phyloP scores from a whole-genome alignment of 2,797 vertebrate genomes.

The Arnoldichthys spilopterus region DNA sequence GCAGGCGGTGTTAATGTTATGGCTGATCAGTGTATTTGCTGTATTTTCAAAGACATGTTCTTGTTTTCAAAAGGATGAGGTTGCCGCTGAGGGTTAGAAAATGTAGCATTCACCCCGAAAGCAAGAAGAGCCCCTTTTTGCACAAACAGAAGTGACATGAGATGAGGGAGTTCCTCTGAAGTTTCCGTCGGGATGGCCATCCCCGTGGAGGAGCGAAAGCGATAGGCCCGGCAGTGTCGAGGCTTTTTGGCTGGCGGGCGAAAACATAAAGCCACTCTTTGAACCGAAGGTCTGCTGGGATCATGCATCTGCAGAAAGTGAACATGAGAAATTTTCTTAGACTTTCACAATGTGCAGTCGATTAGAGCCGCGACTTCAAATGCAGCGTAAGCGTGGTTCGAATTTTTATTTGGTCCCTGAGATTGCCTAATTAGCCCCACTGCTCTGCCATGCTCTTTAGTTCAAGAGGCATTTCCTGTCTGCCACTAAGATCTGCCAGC shows the following conservation, averaged over 20 bases:
- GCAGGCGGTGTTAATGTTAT: too few species aligned
- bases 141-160: constrained; percentile 9
- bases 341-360: not conserved
- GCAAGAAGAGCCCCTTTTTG: not conserved
- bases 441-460: not conserved
- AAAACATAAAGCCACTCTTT: not conserved
- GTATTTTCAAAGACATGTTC: too few species aligned
- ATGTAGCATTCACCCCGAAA: too few species aligned
- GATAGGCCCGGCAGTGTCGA: not conserved
- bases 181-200: not conserved
- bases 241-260: not conserved
- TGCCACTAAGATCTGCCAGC: not conserved
- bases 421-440: constrained; percentile 13
- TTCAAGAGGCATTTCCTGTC: not conserved
- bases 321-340: not conserved
- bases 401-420: not conserved
- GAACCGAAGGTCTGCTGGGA: constrained; percentile 11
- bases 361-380: not conserved
- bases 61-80: too few species aligned
- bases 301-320: not conserved
- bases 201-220: not conserved
- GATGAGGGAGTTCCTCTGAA: not conserved
- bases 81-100: too few species aligned
- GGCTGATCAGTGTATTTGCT: too few species aligned
- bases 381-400: not conserved